Conservation (phyloP, 2,888 invertebrate genomes). For the Drosophila neoperkinsi region DNA sequence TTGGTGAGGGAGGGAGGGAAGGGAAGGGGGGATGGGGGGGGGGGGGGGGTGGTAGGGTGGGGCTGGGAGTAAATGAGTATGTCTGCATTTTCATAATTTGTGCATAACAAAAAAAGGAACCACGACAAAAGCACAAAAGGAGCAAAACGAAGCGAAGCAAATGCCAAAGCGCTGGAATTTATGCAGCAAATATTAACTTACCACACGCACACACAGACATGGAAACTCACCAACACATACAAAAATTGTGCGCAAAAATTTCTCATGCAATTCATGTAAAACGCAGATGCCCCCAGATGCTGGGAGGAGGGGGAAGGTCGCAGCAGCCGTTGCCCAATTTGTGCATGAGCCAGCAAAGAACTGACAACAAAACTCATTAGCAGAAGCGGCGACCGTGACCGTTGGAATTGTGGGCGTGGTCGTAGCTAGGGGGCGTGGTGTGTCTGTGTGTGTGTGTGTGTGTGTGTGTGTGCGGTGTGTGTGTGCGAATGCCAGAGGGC, state of each 20-base stretch:
- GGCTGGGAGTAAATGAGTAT: conserved; percentile 1
- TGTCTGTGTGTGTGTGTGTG: not conserved
- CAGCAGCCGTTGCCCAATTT: conserved; percentile 61
- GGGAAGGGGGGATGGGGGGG: too few species aligned
- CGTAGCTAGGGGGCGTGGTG: not conserved
- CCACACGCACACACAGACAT: conserved; percentile 41
- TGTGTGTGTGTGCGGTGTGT: not conserved
- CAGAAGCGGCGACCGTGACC: conserved; percentile 76
- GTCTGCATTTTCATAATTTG: conserved; percentile 72
- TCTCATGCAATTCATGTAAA: conserved; percentile 57
- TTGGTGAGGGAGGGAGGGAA: conserved; percentile 9
- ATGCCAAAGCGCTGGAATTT: conserved; percentile 74
- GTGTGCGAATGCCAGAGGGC: conserved; percentile 38
- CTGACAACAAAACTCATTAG: conserved; percentile 81
- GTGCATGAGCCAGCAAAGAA: conserved; percentile 64
- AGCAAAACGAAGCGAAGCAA: conserved; percentile 60
- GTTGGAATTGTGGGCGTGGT: conserved; percentile 58
- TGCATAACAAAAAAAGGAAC: conserved; percentile 57
- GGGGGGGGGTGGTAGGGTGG: too few species aligned
- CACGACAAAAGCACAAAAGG: conserved; percentile 52
- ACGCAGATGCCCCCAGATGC: conserved; percentile 15
- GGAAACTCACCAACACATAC: conserved; percentile 28
- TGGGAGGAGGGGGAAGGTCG: conserved; percentile 19
- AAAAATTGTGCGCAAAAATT: conserved; percentile 53
- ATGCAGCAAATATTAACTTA: conserved; percentile 79